A percentile compares a stretch with the other conserved stretches of the same genome.
Conservation (phyloP, 2,797 vertebrate species). For the Chelmon rostratus region DNA sequence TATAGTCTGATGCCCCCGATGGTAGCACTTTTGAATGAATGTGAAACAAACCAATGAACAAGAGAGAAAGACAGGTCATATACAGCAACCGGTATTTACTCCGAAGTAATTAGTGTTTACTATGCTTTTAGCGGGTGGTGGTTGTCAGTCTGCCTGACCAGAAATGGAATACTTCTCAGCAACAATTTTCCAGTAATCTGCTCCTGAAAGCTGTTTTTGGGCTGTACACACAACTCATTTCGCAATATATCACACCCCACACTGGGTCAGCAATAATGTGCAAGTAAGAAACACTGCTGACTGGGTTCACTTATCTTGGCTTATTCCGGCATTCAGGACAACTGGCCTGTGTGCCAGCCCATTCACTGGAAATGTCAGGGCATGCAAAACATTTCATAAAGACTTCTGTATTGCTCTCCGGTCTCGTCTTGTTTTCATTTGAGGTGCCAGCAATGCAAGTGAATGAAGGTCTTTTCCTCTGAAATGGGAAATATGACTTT, state of each 20-base stretch:
- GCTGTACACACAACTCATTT: conserved; percentile 48
- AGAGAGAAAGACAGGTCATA: conserved; percentile 3
- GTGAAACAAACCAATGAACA: conserved; percentile 18
- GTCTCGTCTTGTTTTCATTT: conserved; percentile 58
- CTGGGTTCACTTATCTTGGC: conserved; percentile 41
- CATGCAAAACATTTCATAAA: conserved; percentile 54
- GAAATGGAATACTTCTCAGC: conserved; percentile 35
- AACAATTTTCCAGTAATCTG: conserved; percentile 44
- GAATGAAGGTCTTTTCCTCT: conserved; percentile 49
- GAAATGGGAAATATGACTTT: conserved; percentile 57
- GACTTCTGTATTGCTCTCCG: conserved; percentile 57
- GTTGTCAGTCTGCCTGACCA: conserved; percentile 42
- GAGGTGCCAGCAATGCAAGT: conserved; percentile 49
- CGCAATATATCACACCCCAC: conserved; percentile 39
- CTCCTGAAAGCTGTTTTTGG: conserved; percentile 33
- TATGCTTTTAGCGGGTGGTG: conserved; percentile 16
- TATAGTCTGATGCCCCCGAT: background rate
- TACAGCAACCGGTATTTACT: conserved; percentile 21
- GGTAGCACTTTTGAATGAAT: background rate
- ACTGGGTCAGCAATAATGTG: conserved; percentile 31
- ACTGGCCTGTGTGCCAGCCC: conserved; percentile 23
- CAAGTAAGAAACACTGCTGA: conserved; percentile 33
- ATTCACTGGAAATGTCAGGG: conserved; percentile 65
- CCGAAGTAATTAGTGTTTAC: background rate
- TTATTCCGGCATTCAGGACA: conserved; percentile 42